Percentiles rank a stretch among this genome's conserved stretches.
These are phyloP conservation scores for Jaculus jaculus DNA, from an alignment of 2,113 vertebrate genomes.

Conservation along the genomic window DNA sequence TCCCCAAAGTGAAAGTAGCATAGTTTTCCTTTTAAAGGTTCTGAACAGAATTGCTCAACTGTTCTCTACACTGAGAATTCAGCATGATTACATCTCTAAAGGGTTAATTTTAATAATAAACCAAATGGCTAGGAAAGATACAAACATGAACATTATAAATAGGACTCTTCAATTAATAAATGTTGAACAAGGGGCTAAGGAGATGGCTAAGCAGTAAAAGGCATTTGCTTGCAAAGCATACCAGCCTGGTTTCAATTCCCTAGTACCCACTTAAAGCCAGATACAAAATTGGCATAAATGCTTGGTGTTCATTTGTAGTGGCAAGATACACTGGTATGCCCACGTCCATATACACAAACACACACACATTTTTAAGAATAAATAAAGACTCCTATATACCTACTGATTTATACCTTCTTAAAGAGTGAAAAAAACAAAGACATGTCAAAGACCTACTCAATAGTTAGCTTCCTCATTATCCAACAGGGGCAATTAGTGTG, in stretches of 20 bases:
- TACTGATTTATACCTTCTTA: not conserved
- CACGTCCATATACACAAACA: no score
- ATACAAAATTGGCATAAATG: no score
- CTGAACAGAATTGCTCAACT: slow-evolving; percentile 3
- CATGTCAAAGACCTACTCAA: not conserved
- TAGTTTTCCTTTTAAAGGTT: slow-evolving; percentile 22
- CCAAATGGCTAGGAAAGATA: not conserved
- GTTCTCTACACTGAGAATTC: not conserved
- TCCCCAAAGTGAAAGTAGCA: not conserved
- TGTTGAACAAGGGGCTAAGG: no score
- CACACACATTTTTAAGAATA: not conserved
- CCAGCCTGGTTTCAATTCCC: no score
- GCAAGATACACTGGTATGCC: no score
- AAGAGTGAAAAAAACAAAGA: slow-evolving; percentile 26
- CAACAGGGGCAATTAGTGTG: not conserved
- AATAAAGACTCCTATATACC: not conserved
- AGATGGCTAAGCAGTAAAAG: no score
- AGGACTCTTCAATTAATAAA: not conserved
- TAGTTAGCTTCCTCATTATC: not conserved
- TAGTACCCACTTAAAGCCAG: no score
- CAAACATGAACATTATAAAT: not conserved
- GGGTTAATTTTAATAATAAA: slow-evolving; percentile 33
- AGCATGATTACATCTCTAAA: not conserved
- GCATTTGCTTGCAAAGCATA: no score
- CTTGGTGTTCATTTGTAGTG: no score